Evolutionary conservation across 2,113 vertebrate genomes (phyloP), one percentile per base, ranked within the genome.

Genomic region (Siniperca chuatsi): DNA sequence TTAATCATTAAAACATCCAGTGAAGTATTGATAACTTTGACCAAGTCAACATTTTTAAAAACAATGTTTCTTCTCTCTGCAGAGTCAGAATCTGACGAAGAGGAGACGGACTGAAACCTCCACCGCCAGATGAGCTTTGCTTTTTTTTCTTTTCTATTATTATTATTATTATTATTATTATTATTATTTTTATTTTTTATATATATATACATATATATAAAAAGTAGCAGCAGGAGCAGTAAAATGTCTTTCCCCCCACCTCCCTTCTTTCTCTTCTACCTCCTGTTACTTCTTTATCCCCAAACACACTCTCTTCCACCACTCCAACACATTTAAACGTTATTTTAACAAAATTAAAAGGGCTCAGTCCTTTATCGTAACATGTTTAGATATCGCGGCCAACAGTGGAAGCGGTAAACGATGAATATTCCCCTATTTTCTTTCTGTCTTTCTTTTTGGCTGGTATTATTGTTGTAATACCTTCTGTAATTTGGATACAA

Each of bases 21-120:
- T 52, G 6, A 46, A 68, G 15, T 4, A 1, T 6, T 58, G 29
- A 37, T 3, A 10, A 3, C 10, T 25, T 12, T 12, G 11, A 58
- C n/a, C 4, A 13, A 25, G 40, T 48, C 23, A 29, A 1, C 44
- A 9, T 15, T 50, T n/a, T 62, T 10, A 25, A 57, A 58, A 58
- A n/a, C 29, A 0, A 1, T 8, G 6, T 21, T 65, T 65, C 35
- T 42, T 72, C 6, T 67, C 78, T 84, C 94, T 95, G 25, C 94
- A 99, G 98, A 99, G 92, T 99, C 98, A 0, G 98, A 99, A 73
- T 99, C 98, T 8, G 98, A 99, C 57, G 97, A 96, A 79, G 98
- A 99, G 94, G 98, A 99, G 85, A 98, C 96, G 35, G 98, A 99
- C 96, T 99, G 93, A 98, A 89, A 86, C 94, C 90, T 94, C 88